These are phyloP conservation scores for Phyllotis vaccarum DNA, from an alignment of 2,797 vertebrate species.

Conservation along the genomic window DNA sequence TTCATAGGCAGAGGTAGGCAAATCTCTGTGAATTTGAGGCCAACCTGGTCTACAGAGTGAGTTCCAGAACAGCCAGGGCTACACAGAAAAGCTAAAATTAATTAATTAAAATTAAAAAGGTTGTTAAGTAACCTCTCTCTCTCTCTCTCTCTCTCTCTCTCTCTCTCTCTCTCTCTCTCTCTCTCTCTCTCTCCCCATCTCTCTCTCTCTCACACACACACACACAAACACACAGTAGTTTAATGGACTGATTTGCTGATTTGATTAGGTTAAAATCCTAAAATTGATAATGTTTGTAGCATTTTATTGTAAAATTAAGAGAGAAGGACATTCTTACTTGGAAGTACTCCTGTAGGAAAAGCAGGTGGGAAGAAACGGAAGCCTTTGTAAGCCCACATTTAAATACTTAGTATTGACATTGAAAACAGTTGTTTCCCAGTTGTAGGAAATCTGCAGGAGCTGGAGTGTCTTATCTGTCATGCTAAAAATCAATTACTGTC, in stretches of 20 bases:
- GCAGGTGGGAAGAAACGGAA: constrained; percentile 63
- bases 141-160: fast-evolving
- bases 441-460: constrained; percentile 73
- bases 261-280: constrained; percentile 49
- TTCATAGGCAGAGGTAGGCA: too few species aligned
- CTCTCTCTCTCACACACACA: not conserved
- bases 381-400: constrained; percentile 72
- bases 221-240: not conserved
- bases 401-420: constrained; percentile 76
- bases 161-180: fast-evolving
- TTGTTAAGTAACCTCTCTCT: not conserved
- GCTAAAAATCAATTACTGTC: constrained; percentile 86
- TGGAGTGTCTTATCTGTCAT: constrained; percentile 85
- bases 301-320: constrained; percentile 77
- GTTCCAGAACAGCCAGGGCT: too few species aligned
- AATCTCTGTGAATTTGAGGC: too few species aligned
- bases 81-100: not conserved
- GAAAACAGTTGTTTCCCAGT: constrained; percentile 83
- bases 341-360: constrained; percentile 56
- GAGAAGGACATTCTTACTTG: constrained; percentile 74
- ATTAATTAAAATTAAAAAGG: not conserved
- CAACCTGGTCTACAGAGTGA: too few species aligned
- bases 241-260: not conserved
- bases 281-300: constrained; percentile 8
- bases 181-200: fast-evolving